Evolutionary conservation across 2,797 vertebrate genomes (phyloP).

Genomic region (Artibeus jamaicensis): DNA sequence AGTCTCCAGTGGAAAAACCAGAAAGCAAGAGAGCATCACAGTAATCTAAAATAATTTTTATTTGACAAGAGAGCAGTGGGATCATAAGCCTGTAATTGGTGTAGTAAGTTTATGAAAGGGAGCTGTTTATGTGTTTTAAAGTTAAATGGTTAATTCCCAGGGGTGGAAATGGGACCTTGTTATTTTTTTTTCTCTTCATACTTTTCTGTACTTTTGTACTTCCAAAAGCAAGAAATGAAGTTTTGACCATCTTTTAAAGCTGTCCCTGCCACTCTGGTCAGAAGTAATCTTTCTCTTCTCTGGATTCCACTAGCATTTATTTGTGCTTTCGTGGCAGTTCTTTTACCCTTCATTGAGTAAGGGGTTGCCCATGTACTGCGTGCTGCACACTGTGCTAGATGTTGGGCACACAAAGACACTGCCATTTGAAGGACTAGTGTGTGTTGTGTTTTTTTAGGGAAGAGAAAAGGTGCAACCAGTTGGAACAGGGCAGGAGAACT

Average conservation of each 20-base stretch:
- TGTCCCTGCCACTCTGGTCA: not conserved
- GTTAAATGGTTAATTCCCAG: slow-evolving; percentile 35
- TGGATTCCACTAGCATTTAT: not conserved
- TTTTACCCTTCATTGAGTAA: not conserved
- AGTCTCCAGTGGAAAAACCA: not conserved
- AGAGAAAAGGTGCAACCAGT: not conserved
- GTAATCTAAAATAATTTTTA: not conserved
- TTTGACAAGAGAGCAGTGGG: not conserved
- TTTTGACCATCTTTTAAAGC: not conserved
- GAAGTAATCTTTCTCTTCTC: not conserved
- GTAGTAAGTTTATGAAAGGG: not conserved
- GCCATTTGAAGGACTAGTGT: not conserved
- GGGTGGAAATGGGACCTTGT: not conserved
- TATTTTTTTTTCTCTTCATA: not conserved
- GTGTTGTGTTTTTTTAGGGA: not conserved
- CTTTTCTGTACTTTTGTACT: not conserved
- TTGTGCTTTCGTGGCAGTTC: not conserved
- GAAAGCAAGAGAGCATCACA: not conserved
- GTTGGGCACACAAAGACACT: not conserved
- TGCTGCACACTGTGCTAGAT: not conserved
- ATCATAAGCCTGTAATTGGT: not conserved
- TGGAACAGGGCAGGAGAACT: not conserved
- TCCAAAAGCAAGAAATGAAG: not conserved
- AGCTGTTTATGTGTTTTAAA: slow-evolving; percentile 35
- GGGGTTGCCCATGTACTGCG: not conserved